A percentile compares a stretch with the other conserved stretches of the same genome.
phyloP scores from a whole-genome alignment of 1,140 invertebrate species.

The Eulimnadia texana region DNA sequence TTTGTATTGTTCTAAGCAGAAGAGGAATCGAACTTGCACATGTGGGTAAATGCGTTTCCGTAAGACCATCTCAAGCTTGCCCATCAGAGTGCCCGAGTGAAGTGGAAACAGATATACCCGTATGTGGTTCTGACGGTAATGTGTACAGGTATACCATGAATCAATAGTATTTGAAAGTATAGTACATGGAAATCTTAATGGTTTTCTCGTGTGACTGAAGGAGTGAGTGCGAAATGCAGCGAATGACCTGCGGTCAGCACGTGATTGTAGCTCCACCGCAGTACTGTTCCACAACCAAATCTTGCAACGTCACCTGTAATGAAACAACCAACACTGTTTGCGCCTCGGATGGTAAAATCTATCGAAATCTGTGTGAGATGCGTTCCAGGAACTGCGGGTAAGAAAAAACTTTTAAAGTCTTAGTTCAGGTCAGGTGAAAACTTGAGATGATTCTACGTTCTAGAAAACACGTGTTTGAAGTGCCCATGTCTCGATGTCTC shows the following conservation, averaged over 20 bases:
- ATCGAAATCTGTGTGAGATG: slow-evolving; percentile 86
- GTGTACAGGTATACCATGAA: slow-evolving; percentile 48
- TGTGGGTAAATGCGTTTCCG: slow-evolving; percentile 63
- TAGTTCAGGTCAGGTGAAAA: no score
- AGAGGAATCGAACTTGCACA: slow-evolving; percentile 72
- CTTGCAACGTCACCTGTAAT: slow-evolving; percentile 58
- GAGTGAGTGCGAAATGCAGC: slow-evolving; percentile 73
- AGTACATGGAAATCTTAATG: no score
- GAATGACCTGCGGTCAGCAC: slow-evolving; percentile 64
- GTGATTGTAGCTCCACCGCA: slow-evolving; percentile 61
- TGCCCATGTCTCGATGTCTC: slow-evolving; percentile 61
- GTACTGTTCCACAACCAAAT: slow-evolving; percentile 64
- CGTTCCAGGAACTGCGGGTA: slow-evolving; percentile 69
- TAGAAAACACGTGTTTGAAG: slow-evolving; percentile 65
- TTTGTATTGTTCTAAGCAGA: slow-evolving; percentile 30
- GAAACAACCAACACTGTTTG: slow-evolving; percentile 62
- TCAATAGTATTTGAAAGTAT: not conserved
- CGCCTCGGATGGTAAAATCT: slow-evolving; percentile 80
- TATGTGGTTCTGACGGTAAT: slow-evolving; percentile 79
- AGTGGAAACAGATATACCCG: slow-evolving; percentile 46
- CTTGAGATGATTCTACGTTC: not conserved
- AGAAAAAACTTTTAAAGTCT: not conserved
- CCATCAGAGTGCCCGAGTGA: slow-evolving; percentile 51
- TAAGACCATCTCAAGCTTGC: slow-evolving; percentile 47
- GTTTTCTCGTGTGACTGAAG: slow-evolving; percentile 31